Evolutionary conservation across 2,113 vertebrate species (phyloP).

Genomic region (Ceratotherium simum): DNA sequence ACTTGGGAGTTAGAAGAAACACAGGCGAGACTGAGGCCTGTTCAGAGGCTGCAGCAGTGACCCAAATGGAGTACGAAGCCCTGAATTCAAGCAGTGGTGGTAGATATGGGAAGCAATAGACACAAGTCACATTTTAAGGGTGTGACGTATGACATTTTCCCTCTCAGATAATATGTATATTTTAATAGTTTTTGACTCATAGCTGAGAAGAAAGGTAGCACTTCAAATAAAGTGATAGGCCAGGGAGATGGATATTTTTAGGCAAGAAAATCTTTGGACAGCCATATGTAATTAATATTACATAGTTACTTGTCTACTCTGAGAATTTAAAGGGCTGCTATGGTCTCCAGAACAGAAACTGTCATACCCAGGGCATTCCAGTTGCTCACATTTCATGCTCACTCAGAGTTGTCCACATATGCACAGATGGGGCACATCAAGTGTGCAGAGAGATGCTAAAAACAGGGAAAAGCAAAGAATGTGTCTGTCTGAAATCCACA

Average conservation of each 20-base stretch:
- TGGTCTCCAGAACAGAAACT: background rate
- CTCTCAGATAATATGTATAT: background rate
- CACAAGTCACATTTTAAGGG: background rate
- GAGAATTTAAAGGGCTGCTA: background rate
- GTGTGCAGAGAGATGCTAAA: background rate
- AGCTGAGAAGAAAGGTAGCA: slow-evolving; percentile 33
- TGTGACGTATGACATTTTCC: background rate
- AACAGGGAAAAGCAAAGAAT: background rate
- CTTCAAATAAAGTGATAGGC: slow-evolving; percentile 36
- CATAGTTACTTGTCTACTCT: background rate
- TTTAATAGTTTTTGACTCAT: slow-evolving; percentile 50
- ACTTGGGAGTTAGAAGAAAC: background rate
- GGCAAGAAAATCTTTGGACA: background rate
- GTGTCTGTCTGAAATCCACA: background rate
- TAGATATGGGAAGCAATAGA: background rate
- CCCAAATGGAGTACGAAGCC: background rate
- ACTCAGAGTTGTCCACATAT: background rate
- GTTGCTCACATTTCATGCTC: background rate
- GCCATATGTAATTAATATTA: background rate
- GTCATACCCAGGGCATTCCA: background rate
- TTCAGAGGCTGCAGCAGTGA: background rate
- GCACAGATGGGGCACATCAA: background rate
- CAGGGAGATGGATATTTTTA: background rate
- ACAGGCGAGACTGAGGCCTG: background rate
- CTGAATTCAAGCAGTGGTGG: background rate